Evolutionary conservation across 2,113 vertebrate genomes (phyloP).

Genomic region (Epinephelus moara): DNA sequence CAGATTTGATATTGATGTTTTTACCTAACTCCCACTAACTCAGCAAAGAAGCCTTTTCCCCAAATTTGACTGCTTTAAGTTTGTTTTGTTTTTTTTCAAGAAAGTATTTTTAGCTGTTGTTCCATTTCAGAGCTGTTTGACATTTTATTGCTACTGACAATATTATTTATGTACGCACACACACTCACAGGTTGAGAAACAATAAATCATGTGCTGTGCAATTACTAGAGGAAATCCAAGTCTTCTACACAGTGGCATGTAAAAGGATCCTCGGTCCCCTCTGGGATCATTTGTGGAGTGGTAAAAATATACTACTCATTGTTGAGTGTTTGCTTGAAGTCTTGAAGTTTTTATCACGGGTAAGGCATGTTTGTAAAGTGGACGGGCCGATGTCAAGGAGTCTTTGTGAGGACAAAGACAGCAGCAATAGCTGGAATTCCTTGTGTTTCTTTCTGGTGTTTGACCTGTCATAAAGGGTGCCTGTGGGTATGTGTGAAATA

Average conservation of each 20-base stretch:
- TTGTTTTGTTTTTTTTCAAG: not conserved
- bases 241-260: constrained; percentile 27
- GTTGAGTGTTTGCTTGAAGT: constrained; percentile 56
- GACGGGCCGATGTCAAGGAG: constrained; percentile 25
- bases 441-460: constrained; percentile 15
- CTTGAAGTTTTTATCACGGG: constrained; percentile 49
- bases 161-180: not conserved
- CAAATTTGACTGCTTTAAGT: not conserved
- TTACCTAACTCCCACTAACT: not conserved
- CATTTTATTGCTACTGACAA: not conserved
- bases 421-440: constrained; percentile 55
- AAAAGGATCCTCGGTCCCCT: not conserved
- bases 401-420: constrained; percentile 30
- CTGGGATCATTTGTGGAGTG: constrained; percentile 39
- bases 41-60: not conserved
- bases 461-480: constrained; percentile 30
- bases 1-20: not conserved
- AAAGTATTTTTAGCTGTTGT: no score
- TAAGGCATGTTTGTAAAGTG: constrained; percentile 56
- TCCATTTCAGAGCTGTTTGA: not conserved
- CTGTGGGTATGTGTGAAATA: not conserved
- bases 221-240: constrained; percentile 19
- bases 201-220: not conserved
- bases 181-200: not conserved
- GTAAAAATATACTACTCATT: constrained; percentile 58